phyloP scores from a whole-genome alignment of 1,140 invertebrate species.

The Pseudomyrmex dendroicus region DNA sequence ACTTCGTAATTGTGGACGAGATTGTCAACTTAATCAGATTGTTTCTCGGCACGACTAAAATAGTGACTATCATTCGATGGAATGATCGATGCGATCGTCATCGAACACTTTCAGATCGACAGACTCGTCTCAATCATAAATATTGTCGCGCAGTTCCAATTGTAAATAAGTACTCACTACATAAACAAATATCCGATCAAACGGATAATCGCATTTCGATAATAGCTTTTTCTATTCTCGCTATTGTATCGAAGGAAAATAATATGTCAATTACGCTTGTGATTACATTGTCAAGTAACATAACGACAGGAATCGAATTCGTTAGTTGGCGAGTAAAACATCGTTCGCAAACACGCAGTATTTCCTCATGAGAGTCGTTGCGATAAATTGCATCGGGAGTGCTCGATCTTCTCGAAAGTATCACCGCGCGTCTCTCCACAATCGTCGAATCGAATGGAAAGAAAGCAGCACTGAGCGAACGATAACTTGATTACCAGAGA shows the following conservation, averaged over 20 bases:
- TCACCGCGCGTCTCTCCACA: conserved; percentile 55
- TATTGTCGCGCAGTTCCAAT: too few species aligned
- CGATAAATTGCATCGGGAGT: conserved; percentile 72
- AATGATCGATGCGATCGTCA: background rate
- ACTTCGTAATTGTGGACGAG: conserved; percentile 60
- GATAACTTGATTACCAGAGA: conserved; percentile 78
- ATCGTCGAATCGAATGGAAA: conserved; percentile 80
- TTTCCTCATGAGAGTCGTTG: conserved; percentile 50
- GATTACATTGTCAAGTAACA: conserved; percentile 45
- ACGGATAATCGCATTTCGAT: background rate
- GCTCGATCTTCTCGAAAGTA: conserved; percentile 66
- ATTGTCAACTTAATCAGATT: conserved; percentile 59
- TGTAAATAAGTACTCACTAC: too few species aligned
- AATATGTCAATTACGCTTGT: conserved; percentile 47
- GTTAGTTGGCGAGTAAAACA: conserved; percentile 51
- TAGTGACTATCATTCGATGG: conserved; percentile 19
- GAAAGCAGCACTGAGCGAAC: conserved; percentile 77
- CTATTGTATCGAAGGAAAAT: conserved; percentile 51
- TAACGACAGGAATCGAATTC: conserved; percentile 15
- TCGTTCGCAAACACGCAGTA: conserved; percentile 61
- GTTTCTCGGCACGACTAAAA: conserved; percentile 23
- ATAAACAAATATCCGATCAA: background rate
- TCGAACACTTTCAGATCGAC: too few species aligned
- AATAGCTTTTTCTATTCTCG: conserved; percentile 4
- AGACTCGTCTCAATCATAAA: too few species aligned